Evolutionary conservation across 2,113 vertebrate genomes (phyloP).

Genomic region (Pyxicephalus adspersus): DNA sequence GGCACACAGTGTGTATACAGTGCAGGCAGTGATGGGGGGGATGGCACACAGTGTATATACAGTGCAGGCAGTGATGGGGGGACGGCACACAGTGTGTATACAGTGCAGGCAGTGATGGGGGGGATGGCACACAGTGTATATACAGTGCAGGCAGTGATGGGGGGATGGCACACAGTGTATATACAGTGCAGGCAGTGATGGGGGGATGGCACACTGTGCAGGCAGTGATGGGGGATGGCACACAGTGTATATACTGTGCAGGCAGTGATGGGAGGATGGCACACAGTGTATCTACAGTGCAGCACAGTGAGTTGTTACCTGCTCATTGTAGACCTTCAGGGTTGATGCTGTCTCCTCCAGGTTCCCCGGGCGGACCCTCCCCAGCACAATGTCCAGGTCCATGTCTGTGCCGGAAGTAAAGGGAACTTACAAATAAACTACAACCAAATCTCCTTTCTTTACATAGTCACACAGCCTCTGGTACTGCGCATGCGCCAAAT

Average conservation of each 20-base stretch:
- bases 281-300: not conserved
- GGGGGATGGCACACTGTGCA: not conserved
- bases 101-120: not conserved
- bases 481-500: slow-evolving; percentile 17
- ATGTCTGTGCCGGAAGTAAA: slow-evolving; percentile 57
- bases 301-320: slow-evolving; percentile 67
- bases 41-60: not conserved
- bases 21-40: not conserved
- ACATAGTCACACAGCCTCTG: slow-evolving; percentile 1
- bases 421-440: not conserved
- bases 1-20: not conserved
- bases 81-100: not conserved
- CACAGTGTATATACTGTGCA: not conserved
- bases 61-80: not conserved
- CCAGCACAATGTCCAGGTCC: slow-evolving; percentile 67
- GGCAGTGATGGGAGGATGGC: not conserved
- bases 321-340: slow-evolving; percentile 72
- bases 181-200: not conserved
- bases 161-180: not conserved
- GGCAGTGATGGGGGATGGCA: not conserved
- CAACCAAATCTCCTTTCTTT: not conserved
- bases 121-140: too few relatives aligned
- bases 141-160: not conserved
- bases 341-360: slow-evolving; percentile 65
- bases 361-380: slow-evolving; percentile 62